Percentiles rank a stretch among this genome's conserved stretches.
phyloP scores from a whole-genome alignment of 2,113 vertebrate genomes.

The Rafetus swinhoei region DNA sequence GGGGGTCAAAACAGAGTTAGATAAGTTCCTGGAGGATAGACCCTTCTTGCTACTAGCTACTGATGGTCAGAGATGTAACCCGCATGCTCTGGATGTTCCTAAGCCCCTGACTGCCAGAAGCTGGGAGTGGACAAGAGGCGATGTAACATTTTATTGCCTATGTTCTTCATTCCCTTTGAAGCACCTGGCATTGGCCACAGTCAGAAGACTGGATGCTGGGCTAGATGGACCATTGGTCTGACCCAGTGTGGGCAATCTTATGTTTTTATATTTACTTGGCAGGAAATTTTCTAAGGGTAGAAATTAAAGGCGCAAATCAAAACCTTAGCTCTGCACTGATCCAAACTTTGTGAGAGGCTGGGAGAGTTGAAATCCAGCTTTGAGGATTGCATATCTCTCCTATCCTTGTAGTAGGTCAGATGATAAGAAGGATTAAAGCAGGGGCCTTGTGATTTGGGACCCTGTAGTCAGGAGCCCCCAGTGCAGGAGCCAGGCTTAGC shows the following conservation, averaged over 20 bases:
- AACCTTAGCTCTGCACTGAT: conserved; percentile 23
- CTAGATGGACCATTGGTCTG: background rate
- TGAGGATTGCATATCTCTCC: conserved; percentile 24
- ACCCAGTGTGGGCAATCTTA: background rate
- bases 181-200: background rate
- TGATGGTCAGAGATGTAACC: background rate
- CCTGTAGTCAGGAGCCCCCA: background rate
- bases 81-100: background rate
- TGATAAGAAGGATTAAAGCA: conserved; percentile 29
- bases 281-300: conserved; percentile 1
- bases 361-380: conserved; percentile 38
- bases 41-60: background rate
- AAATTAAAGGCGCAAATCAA: conserved; percentile 32
- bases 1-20: background rate
- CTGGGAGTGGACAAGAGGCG: background rate
- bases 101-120: background rate
- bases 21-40: background rate
- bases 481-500: background rate
- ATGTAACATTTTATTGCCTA: background rate
- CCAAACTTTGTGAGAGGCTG: conserved; percentile 4
- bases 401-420: conserved; percentile 28
- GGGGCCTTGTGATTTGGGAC: conserved; percentile 11
- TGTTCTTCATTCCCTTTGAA: background rate
- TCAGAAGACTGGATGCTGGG: background rate
- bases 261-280: background rate